These are phyloP conservation scores for Ectropis crepuscularia DNA, from an alignment of 2,888 invertebrate genomes.

Conservation along the genomic window DNA sequence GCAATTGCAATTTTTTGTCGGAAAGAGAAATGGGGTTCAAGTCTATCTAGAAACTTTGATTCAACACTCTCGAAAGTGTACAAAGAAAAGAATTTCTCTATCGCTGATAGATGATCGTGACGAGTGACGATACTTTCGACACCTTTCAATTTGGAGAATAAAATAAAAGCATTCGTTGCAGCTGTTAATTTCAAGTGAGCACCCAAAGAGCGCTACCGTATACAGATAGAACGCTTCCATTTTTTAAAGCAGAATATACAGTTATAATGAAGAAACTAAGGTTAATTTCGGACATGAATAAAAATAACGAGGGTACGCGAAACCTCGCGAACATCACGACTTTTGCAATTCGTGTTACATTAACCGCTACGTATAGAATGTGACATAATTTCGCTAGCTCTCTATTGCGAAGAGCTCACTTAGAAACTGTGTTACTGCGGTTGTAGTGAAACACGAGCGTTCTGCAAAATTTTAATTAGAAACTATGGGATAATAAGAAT, in stretches of 20 bases:
- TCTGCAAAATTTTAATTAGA: conserved; percentile 29
- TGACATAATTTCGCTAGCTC: conserved; percentile 66
- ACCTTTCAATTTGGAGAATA: conserved; percentile 48
- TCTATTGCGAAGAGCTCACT: conserved; percentile 49
- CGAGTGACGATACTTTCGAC: conserved; percentile 55
- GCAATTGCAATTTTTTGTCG: conserved; percentile 18
- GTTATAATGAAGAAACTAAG: conserved; percentile 21
- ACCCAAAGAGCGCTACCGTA: conserved; percentile 30
- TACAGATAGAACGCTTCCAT: conserved; percentile 15
- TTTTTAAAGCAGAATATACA: conserved; percentile 22
- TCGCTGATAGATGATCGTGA: conserved; percentile 58
- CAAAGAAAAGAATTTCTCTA: conserved; percentile 53
- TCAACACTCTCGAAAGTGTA: conserved; percentile 52
- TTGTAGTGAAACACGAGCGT: conserved; percentile 36
- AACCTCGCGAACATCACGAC: conserved; percentile 53
- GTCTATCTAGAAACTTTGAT: conserved; percentile 40
- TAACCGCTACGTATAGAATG: conserved; percentile 62
- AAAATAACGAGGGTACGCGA: conserved; percentile 49
- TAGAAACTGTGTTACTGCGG: conserved; percentile 52
- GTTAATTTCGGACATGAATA: conserved; percentile 45
- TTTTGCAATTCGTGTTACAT: conserved; percentile 67
- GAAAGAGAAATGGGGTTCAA: conserved; percentile 28
- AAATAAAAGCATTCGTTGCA: conserved; percentile 42
- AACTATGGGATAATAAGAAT: conserved; percentile 14
- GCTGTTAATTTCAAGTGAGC: conserved; percentile 36